Conservation (phyloP, 2,113 vertebrate genomes). For the Sylvilagus bachmani region DNA sequence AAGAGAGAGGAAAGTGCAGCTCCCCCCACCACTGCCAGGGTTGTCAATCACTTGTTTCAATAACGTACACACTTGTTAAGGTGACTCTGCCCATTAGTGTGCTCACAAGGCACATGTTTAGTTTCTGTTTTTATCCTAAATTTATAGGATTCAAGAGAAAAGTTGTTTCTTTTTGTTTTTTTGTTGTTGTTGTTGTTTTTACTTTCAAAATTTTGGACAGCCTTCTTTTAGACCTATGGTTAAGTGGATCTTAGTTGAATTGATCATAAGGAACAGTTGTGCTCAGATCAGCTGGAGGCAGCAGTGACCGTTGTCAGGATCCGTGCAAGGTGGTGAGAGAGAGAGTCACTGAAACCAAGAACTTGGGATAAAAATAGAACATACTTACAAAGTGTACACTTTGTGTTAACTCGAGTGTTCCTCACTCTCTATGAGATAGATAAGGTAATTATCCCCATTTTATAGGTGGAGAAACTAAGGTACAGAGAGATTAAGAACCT, state of each 20-base stretch:
- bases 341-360: neutral
- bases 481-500: neutral
- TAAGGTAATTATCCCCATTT: neutral
- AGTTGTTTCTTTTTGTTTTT: neutral
- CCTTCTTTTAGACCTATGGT: neutral
- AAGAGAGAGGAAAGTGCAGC: neutral
- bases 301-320: neutral
- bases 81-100: neutral
- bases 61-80: neutral
- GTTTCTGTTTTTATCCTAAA: constrained; percentile 27
- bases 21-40: neutral
- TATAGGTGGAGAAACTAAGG: constrained; percentile 32
- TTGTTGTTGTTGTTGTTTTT: no score
- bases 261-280: neutral
- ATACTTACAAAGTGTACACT: fast-evolving
- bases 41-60: neutral
- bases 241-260: neutral
- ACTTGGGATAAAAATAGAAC: neutral
- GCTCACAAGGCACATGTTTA: neutral
- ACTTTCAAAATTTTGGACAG: constrained; percentile 37
- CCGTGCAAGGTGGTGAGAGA: neutral
- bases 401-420: neutral
- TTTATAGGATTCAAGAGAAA: constrained; percentile 54
- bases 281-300: neutral
- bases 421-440: neutral